Conservation (phyloP, 2,113 vertebrate species). For the Mus pahari region DNA sequence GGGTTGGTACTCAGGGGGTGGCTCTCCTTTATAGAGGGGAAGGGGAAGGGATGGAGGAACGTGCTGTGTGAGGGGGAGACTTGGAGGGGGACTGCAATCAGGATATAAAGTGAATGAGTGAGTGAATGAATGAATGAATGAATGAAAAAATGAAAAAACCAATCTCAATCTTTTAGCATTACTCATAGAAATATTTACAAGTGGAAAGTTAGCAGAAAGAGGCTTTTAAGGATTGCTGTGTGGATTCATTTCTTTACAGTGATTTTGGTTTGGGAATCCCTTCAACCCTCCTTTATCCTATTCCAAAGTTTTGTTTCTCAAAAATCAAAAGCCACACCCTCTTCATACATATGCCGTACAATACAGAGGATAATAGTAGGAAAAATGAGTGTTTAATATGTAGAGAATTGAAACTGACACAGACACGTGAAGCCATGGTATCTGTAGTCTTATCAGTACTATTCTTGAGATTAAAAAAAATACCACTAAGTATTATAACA, state of each 20-base stretch:
- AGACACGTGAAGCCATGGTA: slow-evolving; percentile 1
- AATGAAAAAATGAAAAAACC: no score
- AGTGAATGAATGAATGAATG: no score
- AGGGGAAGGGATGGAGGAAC: no score
- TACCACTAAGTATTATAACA: slow-evolving; percentile 2
- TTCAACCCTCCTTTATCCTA: neutral
- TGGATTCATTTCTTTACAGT: slow-evolving; percentile 36
- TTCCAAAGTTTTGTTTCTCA: neutral
- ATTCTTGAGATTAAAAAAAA: neutral
- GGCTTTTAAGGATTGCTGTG: slow-evolving; percentile 36
- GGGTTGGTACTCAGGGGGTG: no score
- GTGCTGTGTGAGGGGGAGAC: no score
- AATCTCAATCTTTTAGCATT: neutral
- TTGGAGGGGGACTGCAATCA: no score
- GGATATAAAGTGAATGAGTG: no score
- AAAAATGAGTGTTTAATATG: slow-evolving; percentile 36
- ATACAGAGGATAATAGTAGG: neutral
- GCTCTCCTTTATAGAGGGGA: no score
- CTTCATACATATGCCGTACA: neutral
- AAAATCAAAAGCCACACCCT: slow-evolving; percentile 25
- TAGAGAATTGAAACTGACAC: slow-evolving; percentile 4
- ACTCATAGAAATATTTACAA: slow-evolving; percentile 1
- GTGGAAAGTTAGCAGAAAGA: slow-evolving; percentile 29
- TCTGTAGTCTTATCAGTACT: slow-evolving; percentile 1
- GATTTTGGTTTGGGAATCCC: neutral